Evolutionary conservation across 2,113 vertebrate genomes (phyloP), one percentile per base, ranked within the genome.

Genomic region (Phylloscopus trochilus): DNA sequence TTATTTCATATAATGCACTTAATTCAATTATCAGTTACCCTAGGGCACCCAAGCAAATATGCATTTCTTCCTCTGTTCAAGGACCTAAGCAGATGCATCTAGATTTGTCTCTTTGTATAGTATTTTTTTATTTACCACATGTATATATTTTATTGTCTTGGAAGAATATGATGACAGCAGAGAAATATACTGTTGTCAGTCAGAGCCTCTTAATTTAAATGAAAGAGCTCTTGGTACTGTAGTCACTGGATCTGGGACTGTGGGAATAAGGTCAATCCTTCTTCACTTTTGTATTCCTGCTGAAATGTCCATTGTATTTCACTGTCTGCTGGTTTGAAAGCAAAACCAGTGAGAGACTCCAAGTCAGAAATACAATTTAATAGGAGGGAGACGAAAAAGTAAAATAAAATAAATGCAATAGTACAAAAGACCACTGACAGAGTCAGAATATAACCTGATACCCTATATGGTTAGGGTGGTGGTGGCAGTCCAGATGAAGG

Each of bases 301-400:
- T 95, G 93, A 95, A 95, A 95, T 73, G 62, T 75, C 78, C 81
- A 92, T 95, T 97, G 83, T 95, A 52, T 91, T 96, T 92, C 78
- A 63, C 66, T 41, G 41, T 41, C 13, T 41, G 41, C 41, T 41
- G 41, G 41, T 41, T 41, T 41, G 41, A 41, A 41, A 41, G 41
- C 41, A 41, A 41, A 41, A 41, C 41, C 41, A 41, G 41, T 41
- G 41, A 41, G 41, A 41, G 41, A 41, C 41, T 41, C 41, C 41
- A 41, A 41, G 41, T 14, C 41, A 41, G 41, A 41, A 41, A 41
- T 41, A 41, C 41, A 41, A 14, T 41, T 41, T 41, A 41, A 41
- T 41, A 41, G 41, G 41, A 41, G 13, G 41, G 41, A 41, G 41
- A 41, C 13, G 41, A 41, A 41, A 41, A 41, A 41, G 41, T 41